Evolutionary conservation across 2,113 vertebrate species (phyloP).

Genomic region (Tricholaema leucomelas): DNA sequence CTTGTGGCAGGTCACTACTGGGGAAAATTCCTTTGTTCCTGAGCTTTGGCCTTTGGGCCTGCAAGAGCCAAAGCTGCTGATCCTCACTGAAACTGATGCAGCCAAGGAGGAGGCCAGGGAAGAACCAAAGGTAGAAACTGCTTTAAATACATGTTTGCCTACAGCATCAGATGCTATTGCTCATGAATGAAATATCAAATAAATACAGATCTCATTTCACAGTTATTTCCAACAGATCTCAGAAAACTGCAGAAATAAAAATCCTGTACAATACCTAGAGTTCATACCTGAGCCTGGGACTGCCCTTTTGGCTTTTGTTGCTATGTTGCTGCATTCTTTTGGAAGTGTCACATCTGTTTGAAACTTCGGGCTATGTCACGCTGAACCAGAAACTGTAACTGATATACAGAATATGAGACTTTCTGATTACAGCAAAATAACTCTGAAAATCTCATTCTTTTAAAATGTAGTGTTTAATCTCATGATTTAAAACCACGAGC

Average conservation of each 20-base stretch:
- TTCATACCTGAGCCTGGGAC: neutral
- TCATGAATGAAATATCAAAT: neutral
- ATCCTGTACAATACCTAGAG: neutral
- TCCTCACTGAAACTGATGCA: neutral
- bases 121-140: neutral
- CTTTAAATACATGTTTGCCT: neutral
- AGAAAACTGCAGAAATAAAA: conserved; percentile 11
- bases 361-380: neutral
- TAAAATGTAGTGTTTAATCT: neutral
- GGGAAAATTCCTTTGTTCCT: neutral
- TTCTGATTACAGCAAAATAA: neutral
- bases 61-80: neutral
- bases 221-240: neutral
- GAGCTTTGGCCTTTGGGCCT: neutral
- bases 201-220: neutral
- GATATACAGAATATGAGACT: neutral
- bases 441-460: neutral
- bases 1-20: neutral
- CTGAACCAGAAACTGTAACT: neutral
- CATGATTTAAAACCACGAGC: neutral
- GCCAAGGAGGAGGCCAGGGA: neutral
- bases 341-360: neutral
- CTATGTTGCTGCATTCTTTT: neutral
- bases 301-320: neutral
- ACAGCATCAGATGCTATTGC: neutral